phyloP scores from a whole-genome alignment of 2,113 vertebrate species.

The Istiophorus platypterus region DNA sequence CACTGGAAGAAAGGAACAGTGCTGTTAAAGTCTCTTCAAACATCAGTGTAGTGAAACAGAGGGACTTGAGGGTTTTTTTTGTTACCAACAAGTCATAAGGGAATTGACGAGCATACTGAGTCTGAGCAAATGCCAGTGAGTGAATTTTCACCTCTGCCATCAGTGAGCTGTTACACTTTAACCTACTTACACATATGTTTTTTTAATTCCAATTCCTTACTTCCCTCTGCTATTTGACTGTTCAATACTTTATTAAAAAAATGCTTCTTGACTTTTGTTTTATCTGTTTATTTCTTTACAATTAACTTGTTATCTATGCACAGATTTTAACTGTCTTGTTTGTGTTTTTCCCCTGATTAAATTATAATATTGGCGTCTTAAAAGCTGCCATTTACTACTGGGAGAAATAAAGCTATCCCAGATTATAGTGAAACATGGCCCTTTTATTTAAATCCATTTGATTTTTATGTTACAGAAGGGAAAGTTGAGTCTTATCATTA shows the following conservation, averaged over 20 bases:
- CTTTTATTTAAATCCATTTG: not conserved
- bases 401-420: not conserved
- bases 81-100: conserved; percentile 34
- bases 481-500: conserved; percentile 11
- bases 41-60: conserved; percentile 30
- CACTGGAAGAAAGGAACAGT: conserved; percentile 7
- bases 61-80: conserved; percentile 18
- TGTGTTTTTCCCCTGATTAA: not conserved
- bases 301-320: not conserved
- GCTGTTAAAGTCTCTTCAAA: conserved; percentile 24
- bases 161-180: conserved; percentile 30
- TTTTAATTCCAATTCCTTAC: conserved; percentile 13
- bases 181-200: conserved; percentile 26
- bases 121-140: not conserved
- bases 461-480: not conserved
- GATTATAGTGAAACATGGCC: not conserved
- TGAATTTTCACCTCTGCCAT: conserved; percentile 9
- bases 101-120: conserved; percentile 17
- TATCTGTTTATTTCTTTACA: not conserved
- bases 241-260: not conserved
- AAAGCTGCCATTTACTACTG: not conserved
- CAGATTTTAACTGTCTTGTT: not conserved
- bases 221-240: not conserved
- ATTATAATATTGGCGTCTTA: not conserved
- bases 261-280: not conserved